Conservation (phyloP, 2,888 invertebrate species). For the Agriopis aurantiaria region DNA sequence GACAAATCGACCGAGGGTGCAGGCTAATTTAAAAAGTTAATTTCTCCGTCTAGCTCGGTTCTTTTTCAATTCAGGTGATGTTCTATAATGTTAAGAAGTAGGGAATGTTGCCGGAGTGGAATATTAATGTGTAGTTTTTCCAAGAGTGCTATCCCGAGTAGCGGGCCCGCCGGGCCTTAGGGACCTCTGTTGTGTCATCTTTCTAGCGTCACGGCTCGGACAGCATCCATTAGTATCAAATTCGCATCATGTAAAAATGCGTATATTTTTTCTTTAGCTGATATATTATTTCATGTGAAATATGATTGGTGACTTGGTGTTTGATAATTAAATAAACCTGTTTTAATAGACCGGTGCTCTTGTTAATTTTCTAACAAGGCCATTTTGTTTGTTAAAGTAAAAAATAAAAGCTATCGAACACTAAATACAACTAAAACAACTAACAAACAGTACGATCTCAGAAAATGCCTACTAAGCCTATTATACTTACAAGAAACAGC, state of each 20-base stretch:
- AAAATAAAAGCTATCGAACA: neutral
- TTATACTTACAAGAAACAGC: no score
- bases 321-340: no score
- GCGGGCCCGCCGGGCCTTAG: conserved; percentile 48
- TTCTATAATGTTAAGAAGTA: conserved; percentile 69
- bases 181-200: conserved; percentile 67
- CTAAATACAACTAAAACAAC: no score
- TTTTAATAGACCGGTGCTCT: no score
- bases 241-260: conserved; percentile 64
- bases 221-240: conserved; percentile 75
- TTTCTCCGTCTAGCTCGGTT: conserved; percentile 59
- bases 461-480: no score
- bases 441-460: no score
- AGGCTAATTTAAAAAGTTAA: conserved; percentile 63
- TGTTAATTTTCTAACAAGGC: no score
- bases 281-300: conserved; percentile 8
- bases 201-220: conserved; percentile 69
- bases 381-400: no score
- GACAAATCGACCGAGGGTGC: conserved; percentile 35
- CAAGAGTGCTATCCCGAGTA: conserved; percentile 56
- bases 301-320: neutral
- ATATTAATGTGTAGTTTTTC: conserved; percentile 76
- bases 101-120: conserved; percentile 55
- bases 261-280: conserved; percentile 31
- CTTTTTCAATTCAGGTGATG: conserved; percentile 62